These are phyloP conservation scores for Lagorchestes hirsutus DNA, from an alignment of 2,797 vertebrate species.

Conservation along the genomic window DNA sequence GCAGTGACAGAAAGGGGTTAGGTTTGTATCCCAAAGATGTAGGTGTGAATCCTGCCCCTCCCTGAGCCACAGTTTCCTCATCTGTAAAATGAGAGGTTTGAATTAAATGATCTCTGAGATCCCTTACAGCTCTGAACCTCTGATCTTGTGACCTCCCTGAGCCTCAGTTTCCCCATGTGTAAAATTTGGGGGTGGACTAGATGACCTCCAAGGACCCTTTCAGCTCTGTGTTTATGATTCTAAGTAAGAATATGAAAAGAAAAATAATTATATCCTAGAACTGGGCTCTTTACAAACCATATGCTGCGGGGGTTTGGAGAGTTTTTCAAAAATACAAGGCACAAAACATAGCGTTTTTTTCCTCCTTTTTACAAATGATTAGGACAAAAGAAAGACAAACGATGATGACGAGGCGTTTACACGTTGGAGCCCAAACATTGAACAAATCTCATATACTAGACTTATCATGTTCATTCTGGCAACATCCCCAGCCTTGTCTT, in stretches of 20 bases:
- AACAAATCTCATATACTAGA: background rate
- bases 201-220: background rate
- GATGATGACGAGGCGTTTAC: background rate
- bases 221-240: background rate
- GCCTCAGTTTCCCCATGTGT: background rate
- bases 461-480: background rate
- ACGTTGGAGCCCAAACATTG: background rate
- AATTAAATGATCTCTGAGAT: background rate
- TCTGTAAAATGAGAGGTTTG: background rate
- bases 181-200: background rate
- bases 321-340: conserved; percentile 10
- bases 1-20: background rate
- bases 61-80: background rate
- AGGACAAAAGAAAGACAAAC: conserved; percentile 3
- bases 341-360: background rate
- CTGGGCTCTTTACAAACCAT: background rate
- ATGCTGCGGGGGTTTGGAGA: background rate
- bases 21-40: background rate
- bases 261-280: background rate
- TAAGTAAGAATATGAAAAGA: conserved; percentile 17
- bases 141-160: background rate
- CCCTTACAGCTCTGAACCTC: no score
- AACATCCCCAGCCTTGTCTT: background rate
- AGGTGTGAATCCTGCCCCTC: background rate
- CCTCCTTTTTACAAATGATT: background rate